These are phyloP conservation scores for Aegotheles bennettii DNA, from an alignment of 2,113 vertebrate species.

Conservation along the genomic window DNA sequence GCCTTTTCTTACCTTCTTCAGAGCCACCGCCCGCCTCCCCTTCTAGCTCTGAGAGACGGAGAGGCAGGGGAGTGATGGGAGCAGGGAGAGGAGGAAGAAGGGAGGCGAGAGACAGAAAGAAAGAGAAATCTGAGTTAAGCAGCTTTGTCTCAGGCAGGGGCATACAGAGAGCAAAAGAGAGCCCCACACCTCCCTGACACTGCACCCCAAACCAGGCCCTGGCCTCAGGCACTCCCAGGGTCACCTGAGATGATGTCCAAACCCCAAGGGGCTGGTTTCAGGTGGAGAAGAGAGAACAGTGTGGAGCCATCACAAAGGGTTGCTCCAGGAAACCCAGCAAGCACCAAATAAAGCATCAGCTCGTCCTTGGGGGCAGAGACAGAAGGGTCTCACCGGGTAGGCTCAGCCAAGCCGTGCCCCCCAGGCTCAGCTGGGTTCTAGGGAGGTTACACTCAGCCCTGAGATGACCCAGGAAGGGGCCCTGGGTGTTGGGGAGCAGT, in stretches of 20 bases:
- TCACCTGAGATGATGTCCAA: not conserved
- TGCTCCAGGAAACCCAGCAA: not conserved
- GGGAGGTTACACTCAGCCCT: not conserved
- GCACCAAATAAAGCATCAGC: not conserved
- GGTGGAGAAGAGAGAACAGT: not conserved
- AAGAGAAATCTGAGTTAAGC: conserved; percentile 33
- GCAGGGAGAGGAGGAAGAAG: not conserved
- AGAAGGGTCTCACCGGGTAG: not conserved
- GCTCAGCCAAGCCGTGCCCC: not conserved
- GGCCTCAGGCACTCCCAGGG: not conserved
- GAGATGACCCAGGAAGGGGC: not conserved
- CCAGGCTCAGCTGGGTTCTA: not conserved
- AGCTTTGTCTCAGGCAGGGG: not conserved
- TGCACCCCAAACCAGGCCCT: not conserved
- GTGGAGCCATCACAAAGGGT: not conserved
- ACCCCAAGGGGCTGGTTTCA: not conserved
- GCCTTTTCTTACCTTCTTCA: conserved; percentile 84
- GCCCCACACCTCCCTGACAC: not conserved
- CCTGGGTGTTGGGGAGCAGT: not conserved
- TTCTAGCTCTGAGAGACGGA: conserved; percentile 73
- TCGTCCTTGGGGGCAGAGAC: fast-evolving
- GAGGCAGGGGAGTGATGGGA: not conserved
- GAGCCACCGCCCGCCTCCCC: conserved; percentile 61
- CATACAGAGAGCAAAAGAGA: not conserved
- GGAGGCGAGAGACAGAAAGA: conserved; percentile 35